A percentile compares a stretch with the other conserved stretches of the same genome.
Evolutionary conservation across 53 echinoderm and acorn worm genomes (phyloP).

Genomic region (Luidia sarsii): DNA sequence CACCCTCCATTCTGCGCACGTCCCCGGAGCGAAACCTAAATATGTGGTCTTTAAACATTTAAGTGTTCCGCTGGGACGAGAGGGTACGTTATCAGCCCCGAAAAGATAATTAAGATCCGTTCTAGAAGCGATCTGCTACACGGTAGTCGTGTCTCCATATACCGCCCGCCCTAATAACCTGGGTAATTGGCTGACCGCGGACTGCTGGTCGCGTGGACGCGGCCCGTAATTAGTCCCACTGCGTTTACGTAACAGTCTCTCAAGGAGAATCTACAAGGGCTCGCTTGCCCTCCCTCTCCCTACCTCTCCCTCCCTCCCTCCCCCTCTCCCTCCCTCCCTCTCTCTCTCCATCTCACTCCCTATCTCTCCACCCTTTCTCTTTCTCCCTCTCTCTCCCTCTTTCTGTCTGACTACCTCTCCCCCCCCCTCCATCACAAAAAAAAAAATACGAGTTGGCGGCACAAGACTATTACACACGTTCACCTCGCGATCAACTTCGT

Average conservation of each 20-base stretch:
- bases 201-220: slow-evolving; percentile 2
- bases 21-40: background rate
- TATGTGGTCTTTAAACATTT: background rate
- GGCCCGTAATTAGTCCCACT: slow-evolving; percentile 29
- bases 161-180: background rate
- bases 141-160: background rate
- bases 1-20: background rate
- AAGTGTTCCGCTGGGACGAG: slow-evolving; percentile 12
- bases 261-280: no score
- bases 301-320: no score
- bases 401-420: no score
- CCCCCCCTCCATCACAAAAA: background rate
- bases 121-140: background rate
- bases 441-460: background rate
- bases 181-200: slow-evolving; percentile 27
- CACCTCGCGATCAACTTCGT: background rate
- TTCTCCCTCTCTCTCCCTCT: no score
- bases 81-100: slow-evolving; percentile 5
- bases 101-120: slow-evolving; percentile 42
- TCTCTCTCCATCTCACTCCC: no score
- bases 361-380: no score
- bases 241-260: slow-evolving; percentile 39
- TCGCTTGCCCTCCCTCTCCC: no score
- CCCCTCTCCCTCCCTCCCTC: no score
- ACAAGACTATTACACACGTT: background rate